Conservation (phyloP, 1,140 invertebrate species). For the Lethocerus indicus region DNA sequence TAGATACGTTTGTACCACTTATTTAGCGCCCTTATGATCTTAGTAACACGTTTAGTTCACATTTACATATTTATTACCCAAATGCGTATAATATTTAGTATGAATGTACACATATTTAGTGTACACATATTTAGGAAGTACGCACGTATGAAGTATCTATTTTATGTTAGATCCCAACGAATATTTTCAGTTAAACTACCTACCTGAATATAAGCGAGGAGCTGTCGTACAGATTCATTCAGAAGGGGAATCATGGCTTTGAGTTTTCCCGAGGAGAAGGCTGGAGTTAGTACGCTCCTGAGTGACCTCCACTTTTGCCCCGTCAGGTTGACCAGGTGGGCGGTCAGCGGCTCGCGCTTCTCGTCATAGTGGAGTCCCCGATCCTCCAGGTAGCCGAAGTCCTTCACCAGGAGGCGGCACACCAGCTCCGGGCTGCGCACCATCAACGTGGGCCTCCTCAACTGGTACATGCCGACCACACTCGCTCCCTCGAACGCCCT, state of each 20-base stretch:
- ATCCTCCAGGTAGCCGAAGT: constrained; percentile 35
- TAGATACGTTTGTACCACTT: too few species aligned
- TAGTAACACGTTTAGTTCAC: too few species aligned
- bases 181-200: too few species aligned
- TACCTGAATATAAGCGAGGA: too few species aligned
- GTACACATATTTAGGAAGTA: too few species aligned
- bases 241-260: constrained; percentile 14
- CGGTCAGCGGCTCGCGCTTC: constrained; percentile 29
- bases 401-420: constrained; percentile 31
- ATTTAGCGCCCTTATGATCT: too few species aligned
- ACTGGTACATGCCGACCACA: constrained; percentile 17
- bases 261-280: constrained; percentile 39
- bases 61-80: too few species aligned
- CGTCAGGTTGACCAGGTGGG: constrained; percentile 30
- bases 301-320: constrained; percentile 38
- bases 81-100: too few species aligned
- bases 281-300: constrained; percentile 37
- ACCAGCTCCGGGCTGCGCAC: constrained; percentile 26
- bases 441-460: constrained; percentile 16
- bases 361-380: constrained; percentile 27
- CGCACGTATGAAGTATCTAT: too few species aligned
- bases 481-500: constrained; percentile 22
- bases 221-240: too few species aligned
- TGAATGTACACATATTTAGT: too few species aligned
- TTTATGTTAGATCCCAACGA: too few species aligned